Conservation (phyloP, 2,797 vertebrate species). For the Otus scops region DNA sequence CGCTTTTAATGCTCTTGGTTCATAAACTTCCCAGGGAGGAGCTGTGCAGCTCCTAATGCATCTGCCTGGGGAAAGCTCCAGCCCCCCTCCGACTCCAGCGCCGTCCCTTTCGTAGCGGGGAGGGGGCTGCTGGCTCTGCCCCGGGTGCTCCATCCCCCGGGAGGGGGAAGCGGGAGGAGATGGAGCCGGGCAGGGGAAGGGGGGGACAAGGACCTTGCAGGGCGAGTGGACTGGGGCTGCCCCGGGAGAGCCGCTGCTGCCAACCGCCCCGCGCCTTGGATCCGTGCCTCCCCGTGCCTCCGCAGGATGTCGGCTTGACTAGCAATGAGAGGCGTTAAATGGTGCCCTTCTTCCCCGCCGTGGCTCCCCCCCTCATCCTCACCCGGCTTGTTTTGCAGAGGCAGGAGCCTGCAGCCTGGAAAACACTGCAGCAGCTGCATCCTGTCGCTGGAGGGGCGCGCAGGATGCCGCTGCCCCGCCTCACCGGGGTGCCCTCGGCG, state of each 20-base stretch:
- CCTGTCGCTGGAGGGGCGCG: background rate
- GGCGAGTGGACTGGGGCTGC: background rate
- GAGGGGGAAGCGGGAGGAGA: background rate
- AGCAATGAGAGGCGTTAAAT: background rate
- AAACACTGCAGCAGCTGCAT: constrained; percentile 47
- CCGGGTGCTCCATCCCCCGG: background rate
- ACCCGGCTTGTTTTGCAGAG: background rate
- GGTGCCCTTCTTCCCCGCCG: background rate
- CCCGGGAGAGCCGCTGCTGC: background rate
- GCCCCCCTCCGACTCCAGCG: background rate
- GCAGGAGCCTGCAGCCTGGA: background rate
- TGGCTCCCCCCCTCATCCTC: background rate
- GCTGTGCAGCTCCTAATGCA: accelerated
- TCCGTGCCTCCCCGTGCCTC: background rate
- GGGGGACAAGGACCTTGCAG: background rate
- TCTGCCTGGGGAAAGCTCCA: background rate
- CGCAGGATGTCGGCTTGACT: background rate
- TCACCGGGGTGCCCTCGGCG: constrained; percentile 42
- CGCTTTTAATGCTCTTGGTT: background rate
- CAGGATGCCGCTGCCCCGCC: background rate
- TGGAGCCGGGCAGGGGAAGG: background rate
- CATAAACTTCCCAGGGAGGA: background rate
- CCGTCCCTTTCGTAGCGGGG: background rate
- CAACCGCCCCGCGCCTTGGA: background rate
- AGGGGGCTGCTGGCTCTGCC: background rate